Percentiles rank a stretch among this genome's conserved stretches.
These are phyloP conservation scores for Nephrocerus scutellatus DNA, from an alignment of 2,888 invertebrate species.

Conservation along the genomic window DNA sequence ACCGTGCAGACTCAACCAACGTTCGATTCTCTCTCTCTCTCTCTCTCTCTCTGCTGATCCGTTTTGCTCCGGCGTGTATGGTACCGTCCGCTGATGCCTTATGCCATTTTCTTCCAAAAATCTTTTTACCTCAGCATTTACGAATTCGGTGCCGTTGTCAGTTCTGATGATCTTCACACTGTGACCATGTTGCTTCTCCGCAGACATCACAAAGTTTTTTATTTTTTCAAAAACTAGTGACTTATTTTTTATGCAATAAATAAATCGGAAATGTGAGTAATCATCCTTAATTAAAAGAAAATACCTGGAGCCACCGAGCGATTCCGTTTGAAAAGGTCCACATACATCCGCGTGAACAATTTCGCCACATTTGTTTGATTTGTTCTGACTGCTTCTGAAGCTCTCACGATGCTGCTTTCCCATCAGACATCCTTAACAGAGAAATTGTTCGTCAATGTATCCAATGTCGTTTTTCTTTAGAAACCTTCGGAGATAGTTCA, in stretches of 20 bases:
- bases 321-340: neutral
- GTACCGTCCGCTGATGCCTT: slow-evolving; percentile 5
- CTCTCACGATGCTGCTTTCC: too few species aligned
- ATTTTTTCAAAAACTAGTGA: too few species aligned
- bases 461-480: too few species aligned
- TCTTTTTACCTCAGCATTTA: neutral
- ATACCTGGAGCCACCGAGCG: neutral
- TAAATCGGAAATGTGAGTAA: neutral
- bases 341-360: neutral
- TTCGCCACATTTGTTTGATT: too few species aligned
- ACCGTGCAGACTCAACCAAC: slow-evolving; percentile 14
- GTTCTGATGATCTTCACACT: slow-evolving; percentile 16
- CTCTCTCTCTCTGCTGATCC: slow-evolving; percentile 4
- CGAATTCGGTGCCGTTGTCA: slow-evolving; percentile 13
- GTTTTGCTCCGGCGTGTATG: slow-evolving; percentile 14
- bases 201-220: slow-evolving; percentile 4
- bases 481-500: too few species aligned
- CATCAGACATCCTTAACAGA: too few species aligned
- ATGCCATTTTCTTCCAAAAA: slow-evolving; percentile 2
- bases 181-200: slow-evolving; percentile 7
- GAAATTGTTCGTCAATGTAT: too few species aligned
- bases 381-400: too few species aligned
- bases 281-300: slow-evolving; percentile 1
- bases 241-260: too few species aligned
- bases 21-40: slow-evolving; percentile 21